A percentile compares a stretch with the other conserved stretches of the same genome.
Evolutionary conservation across 92 coral and sea anemone species (phyloP).

Genomic region (Phenganax stokvisi): DNA sequence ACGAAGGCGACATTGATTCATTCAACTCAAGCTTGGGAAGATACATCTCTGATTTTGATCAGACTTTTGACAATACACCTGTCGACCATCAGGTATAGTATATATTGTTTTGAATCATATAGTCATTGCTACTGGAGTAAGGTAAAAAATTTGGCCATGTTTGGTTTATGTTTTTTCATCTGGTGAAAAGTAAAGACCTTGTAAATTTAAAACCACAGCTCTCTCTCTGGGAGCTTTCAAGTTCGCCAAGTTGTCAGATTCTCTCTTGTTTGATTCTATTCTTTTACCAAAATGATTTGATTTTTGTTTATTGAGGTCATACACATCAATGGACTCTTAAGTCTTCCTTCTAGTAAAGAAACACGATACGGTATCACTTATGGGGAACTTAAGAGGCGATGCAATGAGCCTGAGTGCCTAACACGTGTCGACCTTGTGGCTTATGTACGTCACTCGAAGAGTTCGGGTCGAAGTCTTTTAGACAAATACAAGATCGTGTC

Average conservation of each 20-base stretch:
- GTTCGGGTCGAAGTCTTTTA: conserved; percentile 80
- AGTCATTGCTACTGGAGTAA: too few relatives aligned
- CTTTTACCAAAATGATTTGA: too few relatives aligned
- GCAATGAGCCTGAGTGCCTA: conserved; percentile 74
- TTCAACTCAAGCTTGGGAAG: conserved; percentile 8
- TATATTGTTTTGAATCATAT: too few relatives aligned
- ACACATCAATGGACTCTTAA: conserved; percentile 87
- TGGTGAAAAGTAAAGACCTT: too few relatives aligned
- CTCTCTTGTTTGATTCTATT: too few relatives aligned
- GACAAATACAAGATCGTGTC: conserved; percentile 78
- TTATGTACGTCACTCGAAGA: conserved; percentile 94
- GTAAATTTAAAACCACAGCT: too few relatives aligned
- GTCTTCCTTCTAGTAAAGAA: conserved; percentile 85
- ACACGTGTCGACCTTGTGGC: conserved; percentile 96
- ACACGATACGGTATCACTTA: conserved; percentile 78
- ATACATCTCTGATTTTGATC: conserved; percentile 35
- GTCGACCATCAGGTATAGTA: conserved; percentile 54
- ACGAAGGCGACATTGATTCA: conserved; percentile 9
- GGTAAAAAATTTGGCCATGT: too few relatives aligned
- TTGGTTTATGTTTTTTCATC: too few relatives aligned
- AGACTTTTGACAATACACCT: conserved; percentile 8
- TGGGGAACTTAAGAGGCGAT: conserved; percentile 85
- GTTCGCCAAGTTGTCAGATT: too few relatives aligned
- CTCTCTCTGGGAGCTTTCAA: too few relatives aligned
- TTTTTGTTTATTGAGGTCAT: conserved; percentile 40